phyloP scores from a whole-genome alignment of 2,797 vertebrate genomes.

The Zonotrichia albicollis region DNA sequence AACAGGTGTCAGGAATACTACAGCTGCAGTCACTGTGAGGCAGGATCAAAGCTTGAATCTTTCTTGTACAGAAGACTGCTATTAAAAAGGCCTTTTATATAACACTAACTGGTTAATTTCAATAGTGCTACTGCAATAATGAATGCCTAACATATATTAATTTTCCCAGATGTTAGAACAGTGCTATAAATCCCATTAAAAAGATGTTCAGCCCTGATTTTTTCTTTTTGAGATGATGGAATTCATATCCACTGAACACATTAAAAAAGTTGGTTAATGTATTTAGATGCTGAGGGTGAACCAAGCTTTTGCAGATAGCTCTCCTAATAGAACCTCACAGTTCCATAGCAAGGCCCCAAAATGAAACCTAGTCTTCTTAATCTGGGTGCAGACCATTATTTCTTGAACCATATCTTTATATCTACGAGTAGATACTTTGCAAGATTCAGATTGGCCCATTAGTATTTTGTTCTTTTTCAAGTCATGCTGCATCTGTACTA shows the following conservation, averaged over 20 bases:
- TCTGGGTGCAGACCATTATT: conserved; percentile 14
- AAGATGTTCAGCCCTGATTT: neutral
- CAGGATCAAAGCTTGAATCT: neutral
- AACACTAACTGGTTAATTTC: neutral
- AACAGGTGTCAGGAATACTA: neutral
- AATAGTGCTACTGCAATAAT: neutral
- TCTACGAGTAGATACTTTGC: conserved; percentile 29
- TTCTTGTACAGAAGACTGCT: neutral
- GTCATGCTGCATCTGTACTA: conserved; percentile 60
- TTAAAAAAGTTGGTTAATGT: neutral
- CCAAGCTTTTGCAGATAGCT: conserved; percentile 4
- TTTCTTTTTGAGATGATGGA: neutral
- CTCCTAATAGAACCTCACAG: conserved; percentile 1
- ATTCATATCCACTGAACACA: neutral
- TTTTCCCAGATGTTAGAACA: neutral
- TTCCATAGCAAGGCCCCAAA: neutral
- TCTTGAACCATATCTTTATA: conserved; percentile 43
- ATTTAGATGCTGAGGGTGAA: conserved; percentile 23
- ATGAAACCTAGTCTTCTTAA: conserved; percentile 5
- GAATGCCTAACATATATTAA: neutral
- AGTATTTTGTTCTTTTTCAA: conserved; percentile 65
- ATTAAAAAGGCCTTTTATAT: neutral
- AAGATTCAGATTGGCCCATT: conserved; percentile 52
- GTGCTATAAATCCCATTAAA: neutral
- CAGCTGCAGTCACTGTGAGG: neutral